phyloP scores from a whole-genome alignment of 2,113 vertebrate genomes.

The Etheostoma cragini region DNA sequence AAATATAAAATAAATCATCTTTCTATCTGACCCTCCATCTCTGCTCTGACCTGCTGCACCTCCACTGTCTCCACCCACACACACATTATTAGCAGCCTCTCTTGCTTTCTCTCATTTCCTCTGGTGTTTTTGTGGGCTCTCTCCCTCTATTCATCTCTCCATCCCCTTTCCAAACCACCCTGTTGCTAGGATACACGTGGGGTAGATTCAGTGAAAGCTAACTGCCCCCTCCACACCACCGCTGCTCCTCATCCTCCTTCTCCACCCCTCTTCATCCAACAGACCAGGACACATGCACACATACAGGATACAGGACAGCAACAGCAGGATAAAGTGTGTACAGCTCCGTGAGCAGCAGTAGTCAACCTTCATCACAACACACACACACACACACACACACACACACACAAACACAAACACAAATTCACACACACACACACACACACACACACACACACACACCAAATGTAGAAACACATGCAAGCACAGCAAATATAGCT shows the following conservation, averaged over 20 bases:
- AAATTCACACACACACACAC: constrained; percentile 6
- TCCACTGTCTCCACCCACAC: constrained; percentile 33
- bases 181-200: constrained; percentile 82
- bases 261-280: not conserved
- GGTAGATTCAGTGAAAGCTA: constrained; percentile 70
- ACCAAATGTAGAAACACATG: not conserved
- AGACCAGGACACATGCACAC: constrained; percentile 18
- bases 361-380: constrained; percentile 22
- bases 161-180: constrained; percentile 60
- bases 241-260: constrained; percentile 29
- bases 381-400: not conserved
- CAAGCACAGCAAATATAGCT: not conserved
- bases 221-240: constrained; percentile 41
- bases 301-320: too few relatives aligned
- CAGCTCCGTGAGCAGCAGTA: constrained; percentile 18
- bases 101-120: constrained; percentile 40
- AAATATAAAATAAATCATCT: not conserved
- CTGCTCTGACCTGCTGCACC: constrained; percentile 43
- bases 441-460: not conserved
- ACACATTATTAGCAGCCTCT: constrained; percentile 16
- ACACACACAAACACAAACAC: not conserved
- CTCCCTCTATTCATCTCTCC: constrained; percentile 58
- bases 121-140: constrained; percentile 50
- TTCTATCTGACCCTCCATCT: constrained; percentile 19
- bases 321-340: constrained; percentile 25